Evolutionary conservation across 23 tunicate genomes (phyloP).

Genomic region (Corella eumyota): DNA sequence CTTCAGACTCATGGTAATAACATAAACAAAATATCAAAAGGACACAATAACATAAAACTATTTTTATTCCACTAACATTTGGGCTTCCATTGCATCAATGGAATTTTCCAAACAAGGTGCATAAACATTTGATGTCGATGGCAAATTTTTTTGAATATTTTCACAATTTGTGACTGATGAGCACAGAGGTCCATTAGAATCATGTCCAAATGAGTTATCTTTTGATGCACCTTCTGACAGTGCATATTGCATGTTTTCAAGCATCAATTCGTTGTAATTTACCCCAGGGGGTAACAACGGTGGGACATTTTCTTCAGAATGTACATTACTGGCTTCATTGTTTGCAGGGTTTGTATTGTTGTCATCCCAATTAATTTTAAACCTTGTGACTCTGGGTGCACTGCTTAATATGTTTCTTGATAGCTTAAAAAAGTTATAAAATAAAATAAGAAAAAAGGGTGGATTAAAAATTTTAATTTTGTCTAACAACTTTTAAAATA

Average conservation of each 20-base stretch:
- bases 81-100: slow-evolving; percentile 54
- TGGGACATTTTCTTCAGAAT: slow-evolving; percentile 32
- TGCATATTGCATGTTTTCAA: slow-evolving; percentile 45
- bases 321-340: slow-evolving; percentile 7
- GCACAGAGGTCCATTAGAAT: slow-evolving; percentile 33
- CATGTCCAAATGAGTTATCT: slow-evolving; percentile 13
- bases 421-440: slow-evolving; percentile 15
- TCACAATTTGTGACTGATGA: slow-evolving; percentile 23
- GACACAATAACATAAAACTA: no score
- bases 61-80: slow-evolving; percentile 50
- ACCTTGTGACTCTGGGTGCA: slow-evolving; percentile 83
- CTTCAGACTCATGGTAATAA: no score
- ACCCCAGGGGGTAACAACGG: slow-evolving; percentile 46
- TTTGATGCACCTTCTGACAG: slow-evolving; percentile 25
- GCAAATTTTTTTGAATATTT: slow-evolving; percentile 12
- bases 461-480: no score
- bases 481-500: no score
- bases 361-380: slow-evolving; percentile 96
- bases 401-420: slow-evolving; percentile 70
- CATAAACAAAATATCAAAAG: no score
- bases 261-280: slow-evolving; percentile 25
- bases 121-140: slow-evolving; percentile 2
- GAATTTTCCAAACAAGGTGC: slow-evolving; percentile 52
- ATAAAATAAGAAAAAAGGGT: background rate
- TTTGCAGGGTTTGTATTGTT: slow-evolving; percentile 4